These are phyloP conservation scores for Laticauda colubrina DNA, from an alignment of 2,113 vertebrate genomes.

Conservation along the genomic window DNA sequence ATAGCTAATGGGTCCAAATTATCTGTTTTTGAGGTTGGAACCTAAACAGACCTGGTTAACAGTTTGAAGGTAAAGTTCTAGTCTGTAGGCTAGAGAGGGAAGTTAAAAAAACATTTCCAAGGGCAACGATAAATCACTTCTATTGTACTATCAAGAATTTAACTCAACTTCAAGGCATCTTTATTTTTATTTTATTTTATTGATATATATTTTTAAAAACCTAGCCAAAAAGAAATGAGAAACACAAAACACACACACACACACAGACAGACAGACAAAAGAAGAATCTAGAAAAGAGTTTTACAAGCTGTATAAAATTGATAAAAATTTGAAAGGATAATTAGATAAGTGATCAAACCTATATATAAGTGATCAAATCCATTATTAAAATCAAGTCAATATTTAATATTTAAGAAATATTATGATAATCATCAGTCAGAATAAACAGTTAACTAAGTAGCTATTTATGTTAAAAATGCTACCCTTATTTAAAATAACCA, in stretches of 20 bases:
- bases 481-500: background rate
- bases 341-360: background rate
- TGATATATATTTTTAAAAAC: background rate
- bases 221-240: background rate
- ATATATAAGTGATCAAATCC: background rate
- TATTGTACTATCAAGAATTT: background rate
- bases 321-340: background rate
- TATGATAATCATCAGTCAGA: background rate
- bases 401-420: background rate
- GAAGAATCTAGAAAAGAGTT: background rate
- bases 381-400: background rate
- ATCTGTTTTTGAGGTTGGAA: background rate
- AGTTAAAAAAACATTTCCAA: background rate
- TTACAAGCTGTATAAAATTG: background rate
- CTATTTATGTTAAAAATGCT: background rate
- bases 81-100: background rate
- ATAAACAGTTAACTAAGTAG: background rate
- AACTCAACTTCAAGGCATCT: background rate
- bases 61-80: background rate
- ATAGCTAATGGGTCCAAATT: background rate
- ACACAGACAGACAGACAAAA: too few species aligned
- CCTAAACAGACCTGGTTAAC: background rate
- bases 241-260: background rate
- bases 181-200: background rate
- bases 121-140: background rate